Percentiles rank a stretch among this genome's conserved stretches.
Conservation (phyloP, 2,113 vertebrate species). For the Bubo blakistoni region DNA sequence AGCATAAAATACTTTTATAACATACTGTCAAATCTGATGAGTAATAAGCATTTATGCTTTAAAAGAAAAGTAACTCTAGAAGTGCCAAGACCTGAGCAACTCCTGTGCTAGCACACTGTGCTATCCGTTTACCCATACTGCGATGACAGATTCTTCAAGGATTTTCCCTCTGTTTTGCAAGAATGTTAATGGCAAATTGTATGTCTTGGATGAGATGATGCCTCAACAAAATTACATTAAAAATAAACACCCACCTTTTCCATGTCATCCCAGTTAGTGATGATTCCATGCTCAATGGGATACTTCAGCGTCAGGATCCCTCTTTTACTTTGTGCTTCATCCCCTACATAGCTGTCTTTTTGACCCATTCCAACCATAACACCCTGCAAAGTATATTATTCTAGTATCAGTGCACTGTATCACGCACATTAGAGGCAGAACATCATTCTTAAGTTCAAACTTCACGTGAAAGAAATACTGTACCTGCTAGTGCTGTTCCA, state of each 20-base stretch:
- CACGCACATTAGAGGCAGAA: neutral
- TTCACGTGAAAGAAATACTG: neutral
- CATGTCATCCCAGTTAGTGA: conserved; percentile 27
- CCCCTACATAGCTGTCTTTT: conserved; percentile 15
- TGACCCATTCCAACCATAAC: conserved; percentile 81
- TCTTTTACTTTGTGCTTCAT: conserved; percentile 8
- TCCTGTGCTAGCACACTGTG: neutral
- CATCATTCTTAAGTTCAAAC: neutral
- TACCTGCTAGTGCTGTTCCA: neutral
- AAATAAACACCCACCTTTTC: conserved; percentile 11
- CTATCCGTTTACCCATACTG: neutral
- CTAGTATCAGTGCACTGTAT: neutral
- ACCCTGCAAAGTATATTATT: conserved; percentile 64
- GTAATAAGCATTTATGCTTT: neutral
- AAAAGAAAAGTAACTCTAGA: neutral
- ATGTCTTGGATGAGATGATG: neutral
- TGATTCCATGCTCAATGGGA: conserved; percentile 2
- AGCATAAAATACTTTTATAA: neutral
- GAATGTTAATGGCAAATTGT: neutral
- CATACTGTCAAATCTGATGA: neutral
- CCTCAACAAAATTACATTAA: neutral
- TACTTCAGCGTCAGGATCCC: conserved; percentile 11
- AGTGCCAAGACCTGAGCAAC: too few relatives aligned
- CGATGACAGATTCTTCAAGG: neutral
- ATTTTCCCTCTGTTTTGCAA: neutral